Conservation (phyloP, 2,888 invertebrate genomes). For the Anorthoa munda region DNA sequence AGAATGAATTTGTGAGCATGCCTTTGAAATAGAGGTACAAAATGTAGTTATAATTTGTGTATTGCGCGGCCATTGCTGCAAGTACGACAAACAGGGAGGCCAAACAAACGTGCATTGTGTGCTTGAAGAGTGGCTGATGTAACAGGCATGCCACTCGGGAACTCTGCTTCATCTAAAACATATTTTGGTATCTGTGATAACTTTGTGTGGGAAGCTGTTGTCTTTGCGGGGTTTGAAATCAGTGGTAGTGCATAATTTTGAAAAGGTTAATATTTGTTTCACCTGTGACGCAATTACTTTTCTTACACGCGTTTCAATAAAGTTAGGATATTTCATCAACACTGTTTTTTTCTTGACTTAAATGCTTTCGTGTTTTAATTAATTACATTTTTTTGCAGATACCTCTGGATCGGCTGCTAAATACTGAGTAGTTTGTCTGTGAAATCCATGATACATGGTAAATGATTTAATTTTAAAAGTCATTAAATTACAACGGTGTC, state of each 20-base stretch:
- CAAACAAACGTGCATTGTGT: slow-evolving; percentile 82
- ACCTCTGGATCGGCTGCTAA: too few relatives aligned
- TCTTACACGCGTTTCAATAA: not conserved
- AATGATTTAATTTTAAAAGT: not conserved
- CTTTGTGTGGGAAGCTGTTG: slow-evolving; percentile 23
- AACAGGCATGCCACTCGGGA: slow-evolving; percentile 44
- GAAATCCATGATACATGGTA: not conserved
- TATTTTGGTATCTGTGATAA: slow-evolving; percentile 45
- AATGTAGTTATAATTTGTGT: slow-evolving; percentile 83
- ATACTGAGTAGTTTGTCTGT: not conserved
- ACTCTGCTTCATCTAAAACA: slow-evolving; percentile 55
- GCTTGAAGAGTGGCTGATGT: slow-evolving; percentile 75
- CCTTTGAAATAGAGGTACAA: slow-evolving; percentile 76
- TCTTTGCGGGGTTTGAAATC: slow-evolving; percentile 19
- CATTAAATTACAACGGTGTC: not conserved
- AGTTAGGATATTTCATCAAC: not conserved
- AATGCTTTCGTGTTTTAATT: not conserved
- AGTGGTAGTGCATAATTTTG: not conserved
- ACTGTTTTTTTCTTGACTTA: not conserved
- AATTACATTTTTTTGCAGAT: not conserved
- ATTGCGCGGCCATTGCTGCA: slow-evolving; percentile 74
- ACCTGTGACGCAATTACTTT: not conserved
- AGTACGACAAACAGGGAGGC: slow-evolving; percentile 80
- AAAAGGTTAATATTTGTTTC: too few relatives aligned
- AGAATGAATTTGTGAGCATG: slow-evolving; percentile 66